phyloP scores from a whole-genome alignment of 2,888 invertebrate genomes.

The Caenorhabditis macrosperma region DNA sequence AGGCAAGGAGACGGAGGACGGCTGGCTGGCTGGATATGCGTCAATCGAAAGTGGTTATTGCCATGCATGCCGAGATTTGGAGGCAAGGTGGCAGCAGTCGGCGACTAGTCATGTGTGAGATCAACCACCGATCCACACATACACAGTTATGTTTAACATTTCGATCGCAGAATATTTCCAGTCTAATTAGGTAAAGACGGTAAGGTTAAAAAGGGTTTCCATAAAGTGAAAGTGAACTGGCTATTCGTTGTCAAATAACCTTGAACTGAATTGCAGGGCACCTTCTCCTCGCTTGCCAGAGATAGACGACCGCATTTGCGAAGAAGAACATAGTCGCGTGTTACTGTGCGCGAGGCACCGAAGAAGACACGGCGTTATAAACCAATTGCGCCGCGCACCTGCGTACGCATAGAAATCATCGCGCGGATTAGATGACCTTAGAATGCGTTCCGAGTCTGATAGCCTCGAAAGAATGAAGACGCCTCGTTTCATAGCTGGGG shows the following conservation, averaged over 20 bases:
- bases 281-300: slow-evolving; percentile 3
- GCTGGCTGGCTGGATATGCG: slow-evolving; percentile 4
- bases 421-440: slow-evolving; percentile 15
- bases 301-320: neutral
- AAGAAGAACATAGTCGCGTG: neutral
- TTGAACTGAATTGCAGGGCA: slow-evolving; percentile 41
- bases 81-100: neutral
- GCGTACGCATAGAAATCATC: slow-evolving; percentile 22
- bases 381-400: slow-evolving; percentile 27
- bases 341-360: slow-evolving; percentile 7
- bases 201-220: neutral
- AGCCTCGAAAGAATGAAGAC: neutral
- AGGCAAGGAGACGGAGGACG: neutral
- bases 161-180: neutral
- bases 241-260: slow-evolving; percentile 13
- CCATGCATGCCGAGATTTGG: slow-evolving; percentile 6
- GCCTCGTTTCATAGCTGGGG: neutral
- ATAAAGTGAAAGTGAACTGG: slow-evolving; percentile 36
- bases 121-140: neutral
- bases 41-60: slow-evolving; percentile 18
- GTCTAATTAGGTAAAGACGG: neutral
- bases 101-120: slow-evolving; percentile 8
- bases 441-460: neutral
- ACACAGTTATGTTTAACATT: neutral
- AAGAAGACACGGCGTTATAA: slow-evolving; percentile 14